phyloP scores from a whole-genome alignment of 2,113 vertebrate species.

The Hydropotes inermis region DNA sequence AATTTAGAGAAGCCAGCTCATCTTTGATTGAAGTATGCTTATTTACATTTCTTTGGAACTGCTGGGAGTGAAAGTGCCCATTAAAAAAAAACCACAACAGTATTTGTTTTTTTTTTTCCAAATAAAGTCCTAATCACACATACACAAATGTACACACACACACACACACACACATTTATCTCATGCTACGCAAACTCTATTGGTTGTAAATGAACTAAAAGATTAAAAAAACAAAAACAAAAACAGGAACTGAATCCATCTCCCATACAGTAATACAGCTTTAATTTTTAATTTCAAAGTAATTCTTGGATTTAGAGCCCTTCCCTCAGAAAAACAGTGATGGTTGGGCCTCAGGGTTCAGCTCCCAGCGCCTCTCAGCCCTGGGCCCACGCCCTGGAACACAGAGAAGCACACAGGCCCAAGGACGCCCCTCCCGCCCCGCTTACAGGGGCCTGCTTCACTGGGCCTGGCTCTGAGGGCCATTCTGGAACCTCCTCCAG shows the following conservation, averaged over 20 bases:
- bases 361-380: rapidly evolving
- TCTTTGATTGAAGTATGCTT: not conserved
- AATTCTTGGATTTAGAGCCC: not conserved
- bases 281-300: not conserved
- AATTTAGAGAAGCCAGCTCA: not conserved
- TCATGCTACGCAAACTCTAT: not conserved
- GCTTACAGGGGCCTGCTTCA: too few species aligned
- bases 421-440: not conserved
- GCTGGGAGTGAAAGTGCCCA: not conserved
- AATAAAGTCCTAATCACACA: not conserved
- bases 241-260: not conserved
- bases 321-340: not conserved
- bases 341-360: too few species aligned
- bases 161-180: not conserved
- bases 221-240: not conserved
- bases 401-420: too few species aligned
- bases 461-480: not conserved
- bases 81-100: not conserved
- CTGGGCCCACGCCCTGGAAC: not conserved
- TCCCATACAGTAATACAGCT: not conserved
- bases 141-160: not conserved
- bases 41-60: not conserved
- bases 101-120: not conserved
- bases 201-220: not conserved
- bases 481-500: not conserved